Evolutionary conservation across 2,113 vertebrate species (phyloP), one percentile per base, ranked within the genome.

Genomic region (Actenoides lindsayi): DNA sequence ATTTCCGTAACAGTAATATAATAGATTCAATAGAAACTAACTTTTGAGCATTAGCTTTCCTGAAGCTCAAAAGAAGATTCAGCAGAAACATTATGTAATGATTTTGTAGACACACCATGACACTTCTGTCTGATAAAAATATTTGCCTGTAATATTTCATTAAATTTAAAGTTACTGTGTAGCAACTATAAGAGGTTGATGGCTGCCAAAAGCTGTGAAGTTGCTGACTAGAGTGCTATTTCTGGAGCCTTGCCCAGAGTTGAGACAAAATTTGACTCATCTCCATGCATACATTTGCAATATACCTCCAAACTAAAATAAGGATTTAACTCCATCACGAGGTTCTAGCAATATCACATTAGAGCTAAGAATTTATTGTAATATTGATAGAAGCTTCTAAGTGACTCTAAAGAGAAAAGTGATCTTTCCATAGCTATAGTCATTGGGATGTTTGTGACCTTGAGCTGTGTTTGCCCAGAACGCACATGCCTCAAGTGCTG

Each of bases 181-280:
- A 93, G 80, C 86, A 97, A 87, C 88, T 89, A 24, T 59, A 92
- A 82, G 90, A 91, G 83, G 83, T 35, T 96, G 96, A 94, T 0
- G 11, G 83, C 83, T 97, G 96, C 90, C 96, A 97, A 89, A 83
- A 96, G 76, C 90, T 24, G 9, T 91, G 92, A 94, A 86, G 65
- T 73, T 92, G 89, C 80, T 91, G 96, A 96, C 94, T 93, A 96
- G 94, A 90, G 96, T 87, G 82, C 91, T 68, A 86, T 69, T 71
- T 92, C 74, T 97, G 96, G 96, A 96, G 69, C 62, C 2, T 4
- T 91, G 92, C 96, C 96, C 83, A 73, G 94, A 96, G 21, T 12
- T 89, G 90, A 96, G 83, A 93, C 77, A 96, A 97, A 96, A 96
- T 87, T 94, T 96, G 92, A 96, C 91, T 96, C 95, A 96, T 94